Conservation (phyloP, 2,888 invertebrate genomes). For the Aleiodes alternator region DNA sequence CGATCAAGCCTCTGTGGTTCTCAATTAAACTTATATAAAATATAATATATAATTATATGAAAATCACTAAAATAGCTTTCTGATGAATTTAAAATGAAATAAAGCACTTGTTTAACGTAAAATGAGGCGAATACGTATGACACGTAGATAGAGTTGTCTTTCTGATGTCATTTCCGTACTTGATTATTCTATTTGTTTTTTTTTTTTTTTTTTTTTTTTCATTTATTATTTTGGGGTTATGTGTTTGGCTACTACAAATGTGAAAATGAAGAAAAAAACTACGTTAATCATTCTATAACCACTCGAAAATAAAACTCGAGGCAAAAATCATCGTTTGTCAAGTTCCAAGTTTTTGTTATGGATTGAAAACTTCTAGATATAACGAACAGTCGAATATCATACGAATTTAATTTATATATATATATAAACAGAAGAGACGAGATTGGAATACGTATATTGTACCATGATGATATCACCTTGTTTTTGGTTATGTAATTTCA, state of each 20-base stretch:
- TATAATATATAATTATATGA: too few species aligned
- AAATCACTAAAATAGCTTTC: too few species aligned
- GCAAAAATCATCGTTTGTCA: conserved; percentile 5
- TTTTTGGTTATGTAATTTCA: conserved; percentile 22
- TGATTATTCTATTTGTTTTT: too few species aligned
- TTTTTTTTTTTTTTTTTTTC: not conserved
- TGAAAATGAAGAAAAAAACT: not conserved
- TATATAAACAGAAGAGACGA: too few species aligned
- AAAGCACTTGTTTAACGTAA: not conserved
- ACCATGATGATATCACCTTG: not conserved
- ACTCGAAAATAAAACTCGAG: conserved; percentile 27
- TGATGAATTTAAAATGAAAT: not conserved
- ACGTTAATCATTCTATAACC: conserved; percentile 11
- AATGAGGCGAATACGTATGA: not conserved
- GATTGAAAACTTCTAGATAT: not conserved
- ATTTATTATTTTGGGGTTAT: conserved; percentile 1
- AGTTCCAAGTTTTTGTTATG: not conserved
- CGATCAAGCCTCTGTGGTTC: too few species aligned
- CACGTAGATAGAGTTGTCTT: conserved; percentile 32
- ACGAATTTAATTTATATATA: not conserved
- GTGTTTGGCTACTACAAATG: not conserved
- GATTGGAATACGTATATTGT: too few species aligned
- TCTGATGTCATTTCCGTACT: conserved; percentile 38
- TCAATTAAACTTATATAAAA: not conserved
- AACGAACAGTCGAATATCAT: not conserved